A percentile compares a stretch with the other conserved stretches of the same genome.
Conservation (phyloP, 2,113 vertebrate genomes). For the Oryctolagus cuniculus region mOryCun1.1 NC_091453.1:65411001-65411500, state of each 20-base stretch:
- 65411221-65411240: constrained; percentile 1
- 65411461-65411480: constrained; percentile 21
- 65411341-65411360: constrained; percentile 18
- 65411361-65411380: not conserved
- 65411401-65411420: constrained; percentile 28
- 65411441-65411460: not conserved
- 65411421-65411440: constrained; percentile 34
- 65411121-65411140: not conserved
- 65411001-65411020: constrained; percentile 34
- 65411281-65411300: constrained; percentile 42
- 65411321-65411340: constrained; percentile 13
- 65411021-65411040: not conserved
- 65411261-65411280: constrained; percentile 3
- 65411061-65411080: not conserved
- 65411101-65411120: constrained; percentile 4
- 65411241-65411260: not conserved
- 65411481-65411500: not conserved
- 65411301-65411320: constrained; percentile 22
- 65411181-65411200: constrained; percentile 2
- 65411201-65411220: constrained; percentile 10
- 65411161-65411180: not conserved
- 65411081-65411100: not conserved
- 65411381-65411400: constrained; percentile 29
- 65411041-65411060: not conserved
- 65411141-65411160: not conserved